phyloP scores from a whole-genome alignment of 2,797 vertebrate genomes.

The Mionectes olivaceus region DNA sequence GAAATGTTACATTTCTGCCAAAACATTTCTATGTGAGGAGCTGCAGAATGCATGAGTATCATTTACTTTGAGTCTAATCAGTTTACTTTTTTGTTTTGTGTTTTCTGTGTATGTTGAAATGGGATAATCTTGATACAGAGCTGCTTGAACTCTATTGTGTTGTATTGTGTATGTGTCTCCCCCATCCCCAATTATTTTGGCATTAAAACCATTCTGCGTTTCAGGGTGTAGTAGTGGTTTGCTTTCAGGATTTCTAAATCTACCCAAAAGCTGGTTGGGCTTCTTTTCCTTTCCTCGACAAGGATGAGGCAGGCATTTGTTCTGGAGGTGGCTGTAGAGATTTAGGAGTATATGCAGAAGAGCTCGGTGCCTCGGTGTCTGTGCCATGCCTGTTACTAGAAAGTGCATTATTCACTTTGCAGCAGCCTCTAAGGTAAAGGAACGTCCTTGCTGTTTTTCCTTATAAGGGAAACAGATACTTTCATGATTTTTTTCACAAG shows the following conservation, averaged over 20 bases:
- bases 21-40: not conserved
- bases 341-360: not conserved
- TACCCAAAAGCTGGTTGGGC: not conserved
- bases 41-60: not conserved
- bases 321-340: conserved; percentile 39
- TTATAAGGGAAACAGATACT: conserved; percentile 16
- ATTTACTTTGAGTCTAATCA: not conserved
- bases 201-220: not conserved
- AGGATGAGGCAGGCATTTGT: not conserved
- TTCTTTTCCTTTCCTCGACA: not conserved
- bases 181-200: not conserved
- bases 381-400: not conserved
- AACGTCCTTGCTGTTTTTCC: not conserved
- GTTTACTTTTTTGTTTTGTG: not conserved
- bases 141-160: not conserved
- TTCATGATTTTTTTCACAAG: not conserved
- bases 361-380: not conserved
- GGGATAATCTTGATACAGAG: not conserved
- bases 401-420: not conserved
- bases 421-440: not conserved
- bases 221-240: not conserved
- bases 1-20: not conserved
- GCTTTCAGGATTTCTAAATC: not conserved
- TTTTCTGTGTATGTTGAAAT: not conserved
- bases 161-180: no score